phyloP scores from a whole-genome alignment of 2,113 vertebrate species.

The Egretta garzetta region DNA sequence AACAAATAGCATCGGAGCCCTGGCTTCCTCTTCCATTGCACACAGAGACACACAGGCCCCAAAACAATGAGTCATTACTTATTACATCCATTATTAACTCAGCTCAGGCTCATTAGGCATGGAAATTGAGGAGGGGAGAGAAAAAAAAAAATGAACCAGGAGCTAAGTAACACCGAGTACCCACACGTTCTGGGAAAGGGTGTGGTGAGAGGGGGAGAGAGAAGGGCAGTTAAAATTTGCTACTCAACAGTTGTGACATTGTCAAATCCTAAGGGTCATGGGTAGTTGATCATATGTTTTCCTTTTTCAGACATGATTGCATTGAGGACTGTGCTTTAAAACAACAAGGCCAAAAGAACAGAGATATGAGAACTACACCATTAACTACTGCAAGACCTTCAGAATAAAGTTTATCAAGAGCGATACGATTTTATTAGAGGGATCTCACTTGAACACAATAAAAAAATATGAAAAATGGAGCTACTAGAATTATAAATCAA shows the following conservation, averaged over 20 bases:
- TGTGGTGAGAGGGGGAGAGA: neutral
- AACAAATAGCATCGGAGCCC: conserved; percentile 82
- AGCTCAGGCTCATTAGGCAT: conserved; percentile 86
- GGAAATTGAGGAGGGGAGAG: conserved; percentile 76
- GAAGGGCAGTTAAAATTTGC: conserved; percentile 66
- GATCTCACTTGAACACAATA: neutral
- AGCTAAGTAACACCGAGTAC: conserved; percentile 62
- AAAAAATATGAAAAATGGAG: neutral
- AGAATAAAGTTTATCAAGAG: conserved; percentile 48
- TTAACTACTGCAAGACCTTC: conserved; percentile 48
- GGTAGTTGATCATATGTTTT: conserved; percentile 74
- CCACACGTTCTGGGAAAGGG: conserved; percentile 12
- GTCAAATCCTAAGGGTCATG: conserved; percentile 68
- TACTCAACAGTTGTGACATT: conserved; percentile 71
- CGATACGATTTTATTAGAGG: conserved; percentile 3
- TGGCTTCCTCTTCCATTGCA: conserved; percentile 72
- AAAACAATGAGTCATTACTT: conserved; percentile 88
- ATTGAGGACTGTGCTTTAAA: conserved; percentile 54
- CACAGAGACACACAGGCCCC: conserved; percentile 70
- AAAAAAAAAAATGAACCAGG: neutral
- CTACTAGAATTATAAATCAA: neutral
- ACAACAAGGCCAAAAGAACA: conserved; percentile 22
- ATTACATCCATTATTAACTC: conserved; percentile 90
- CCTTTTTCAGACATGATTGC: conserved; percentile 69
- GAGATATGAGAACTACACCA: conserved; percentile 36